These are phyloP conservation scores for Eledona agricola DNA, from an alignment of 2,888 invertebrate species.

Conservation along the genomic window DNA sequence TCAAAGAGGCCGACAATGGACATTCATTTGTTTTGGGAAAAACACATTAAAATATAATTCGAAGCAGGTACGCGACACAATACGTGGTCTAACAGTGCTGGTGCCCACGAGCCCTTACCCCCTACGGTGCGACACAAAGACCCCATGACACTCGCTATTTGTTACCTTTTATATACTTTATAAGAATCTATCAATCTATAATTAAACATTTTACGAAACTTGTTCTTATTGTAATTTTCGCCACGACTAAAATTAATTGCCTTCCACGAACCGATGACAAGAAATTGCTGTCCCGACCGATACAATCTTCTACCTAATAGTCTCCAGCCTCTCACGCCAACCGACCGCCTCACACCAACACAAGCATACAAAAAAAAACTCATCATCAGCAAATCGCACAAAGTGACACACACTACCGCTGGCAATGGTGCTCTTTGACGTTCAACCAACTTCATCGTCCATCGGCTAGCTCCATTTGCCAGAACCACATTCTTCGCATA, in stretches of 20 bases:
- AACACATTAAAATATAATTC: conserved; percentile 63
- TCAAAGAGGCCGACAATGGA: conserved; percentile 60
- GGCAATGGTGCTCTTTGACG: too few species aligned
- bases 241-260: conserved; percentile 50
- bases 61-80: conserved; percentile 63
- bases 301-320: conserved; percentile 35
- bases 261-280: conserved; percentile 48
- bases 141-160: conserved; percentile 61
- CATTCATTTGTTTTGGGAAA: conserved; percentile 63
- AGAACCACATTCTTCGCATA: too few species aligned
- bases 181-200: conserved; percentile 61
- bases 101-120: conserved; percentile 53
- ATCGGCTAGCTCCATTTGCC: too few species aligned
- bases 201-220: conserved; percentile 57
- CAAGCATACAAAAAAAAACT: conserved; percentile 2
- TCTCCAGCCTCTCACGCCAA: conserved; percentile 20
- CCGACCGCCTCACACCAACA: conserved; percentile 13
- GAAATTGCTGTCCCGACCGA: conserved; percentile 39
- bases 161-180: conserved; percentile 60
- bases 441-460: too few species aligned
- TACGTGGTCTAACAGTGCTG: conserved; percentile 54
- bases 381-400: conserved; percentile 2
- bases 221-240: conserved; percentile 51
- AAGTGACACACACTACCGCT: too few species aligned
- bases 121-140: conserved; percentile 58